Percentiles rank a stretch among this genome's conserved stretches.
These are phyloP conservation scores for Vimba vimba DNA, from an alignment of 2,113 vertebrate species.

Conservation along the genomic window DNA sequence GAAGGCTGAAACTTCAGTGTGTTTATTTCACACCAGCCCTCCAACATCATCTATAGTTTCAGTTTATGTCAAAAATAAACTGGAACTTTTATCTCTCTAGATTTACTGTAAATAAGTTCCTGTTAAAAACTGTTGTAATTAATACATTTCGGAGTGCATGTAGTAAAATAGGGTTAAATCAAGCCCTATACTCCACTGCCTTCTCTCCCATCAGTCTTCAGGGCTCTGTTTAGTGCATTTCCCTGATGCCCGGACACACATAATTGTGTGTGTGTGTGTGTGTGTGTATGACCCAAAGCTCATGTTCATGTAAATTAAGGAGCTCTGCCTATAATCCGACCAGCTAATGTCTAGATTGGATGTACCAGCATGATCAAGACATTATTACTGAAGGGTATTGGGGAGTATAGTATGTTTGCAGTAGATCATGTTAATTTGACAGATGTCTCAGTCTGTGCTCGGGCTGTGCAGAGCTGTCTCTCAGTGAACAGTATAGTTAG, in stretches of 20 bases:
- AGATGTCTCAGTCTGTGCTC: neutral
- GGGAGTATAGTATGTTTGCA: conserved; percentile 5
- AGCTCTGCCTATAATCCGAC: conserved; percentile 10
- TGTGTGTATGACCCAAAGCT: conserved; percentile 11
- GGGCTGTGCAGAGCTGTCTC: neutral
- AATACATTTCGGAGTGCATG: neutral
- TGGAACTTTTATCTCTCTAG: neutral
- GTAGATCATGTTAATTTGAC: conserved; percentile 21
- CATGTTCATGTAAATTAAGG: conserved; percentile 32
- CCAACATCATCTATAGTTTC: neutral
- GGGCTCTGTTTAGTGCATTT: conserved; percentile 8
- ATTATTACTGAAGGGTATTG: conserved; percentile 23
- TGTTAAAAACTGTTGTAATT: neutral
- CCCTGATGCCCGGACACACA: neutral
- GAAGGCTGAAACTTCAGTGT: neutral
- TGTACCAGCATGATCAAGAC: conserved; percentile 28
- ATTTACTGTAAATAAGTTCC: neutral
- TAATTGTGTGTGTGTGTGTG: neutral
- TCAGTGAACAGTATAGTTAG: conserved; percentile 24
- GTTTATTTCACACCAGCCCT: neutral
- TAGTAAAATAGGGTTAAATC: neutral
- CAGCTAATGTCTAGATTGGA: conserved; percentile 22
- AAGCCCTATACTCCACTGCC: neutral
- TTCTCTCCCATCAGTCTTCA: neutral
- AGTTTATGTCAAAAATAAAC: neutral